Evolutionary conservation across 2,113 vertebrate species (phyloP).

Genomic region (Prionailurus viverrinus): DNA sequence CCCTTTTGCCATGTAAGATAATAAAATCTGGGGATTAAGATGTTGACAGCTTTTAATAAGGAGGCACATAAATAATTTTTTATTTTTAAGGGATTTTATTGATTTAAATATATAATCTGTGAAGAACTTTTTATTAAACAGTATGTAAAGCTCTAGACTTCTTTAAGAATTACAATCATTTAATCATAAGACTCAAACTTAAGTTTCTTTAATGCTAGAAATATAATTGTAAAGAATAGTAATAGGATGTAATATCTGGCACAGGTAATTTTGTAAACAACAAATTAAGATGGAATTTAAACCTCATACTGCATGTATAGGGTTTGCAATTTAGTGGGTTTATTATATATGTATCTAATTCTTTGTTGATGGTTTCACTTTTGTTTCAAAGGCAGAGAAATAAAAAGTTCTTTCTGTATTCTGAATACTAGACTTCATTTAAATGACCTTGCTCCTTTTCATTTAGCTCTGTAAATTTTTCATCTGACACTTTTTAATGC

Average conservation of each 20-base stretch:
- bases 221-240: conserved; percentile 46
- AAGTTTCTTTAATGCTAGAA: conserved; percentile 48
- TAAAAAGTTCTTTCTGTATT: conserved; percentile 14
- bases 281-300: conserved; percentile 43
- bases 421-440: conserved; percentile 34
- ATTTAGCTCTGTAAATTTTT: background rate
- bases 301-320: background rate
- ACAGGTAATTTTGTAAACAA: background rate
- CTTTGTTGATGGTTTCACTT: background rate
- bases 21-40: background rate
- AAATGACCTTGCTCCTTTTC: background rate
- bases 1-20: background rate
- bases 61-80: background rate
- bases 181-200: conserved; percentile 29
- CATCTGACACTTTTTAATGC: background rate
- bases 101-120: background rate
- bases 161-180: background rate
- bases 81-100: background rate
- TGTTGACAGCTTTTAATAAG: background rate
- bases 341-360: background rate
- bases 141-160: background rate
- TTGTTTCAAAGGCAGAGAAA: background rate
- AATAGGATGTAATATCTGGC: background rate
- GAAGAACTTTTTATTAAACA: background rate
- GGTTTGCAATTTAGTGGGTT: background rate